Conservation (phyloP, 1,140 invertebrate species). For the Ips nitidus region DNA sequence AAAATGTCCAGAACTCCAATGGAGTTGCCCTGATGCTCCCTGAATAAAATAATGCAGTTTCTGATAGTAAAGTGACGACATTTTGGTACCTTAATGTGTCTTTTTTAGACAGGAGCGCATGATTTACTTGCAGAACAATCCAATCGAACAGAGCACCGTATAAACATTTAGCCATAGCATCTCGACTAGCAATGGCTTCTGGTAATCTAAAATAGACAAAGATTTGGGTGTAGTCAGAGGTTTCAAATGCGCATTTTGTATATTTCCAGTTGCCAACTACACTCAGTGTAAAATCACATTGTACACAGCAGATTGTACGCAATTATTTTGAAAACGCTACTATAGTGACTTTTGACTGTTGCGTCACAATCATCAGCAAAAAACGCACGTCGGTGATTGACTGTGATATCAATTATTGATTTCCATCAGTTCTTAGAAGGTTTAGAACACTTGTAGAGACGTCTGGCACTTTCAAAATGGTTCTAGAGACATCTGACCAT, state of each 20-base stretch:
- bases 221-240: background rate
- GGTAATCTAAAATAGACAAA: constrained; percentile 52
- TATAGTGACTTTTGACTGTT: no score
- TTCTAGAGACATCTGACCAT: no score
- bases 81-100: constrained; percentile 59
- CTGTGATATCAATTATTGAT: no score
- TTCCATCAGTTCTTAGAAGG: no score
- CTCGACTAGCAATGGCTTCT: constrained; percentile 87
- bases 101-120: constrained; percentile 81
- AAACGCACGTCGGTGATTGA: no score
- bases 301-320: background rate
- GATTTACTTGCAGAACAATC: constrained; percentile 93
- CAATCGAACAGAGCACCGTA: constrained; percentile 97
- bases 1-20: constrained; percentile 96
- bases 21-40: constrained; percentile 84
- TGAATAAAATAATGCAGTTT: constrained; percentile 23
- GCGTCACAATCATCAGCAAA: no score
- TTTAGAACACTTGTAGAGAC: no score
- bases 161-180: constrained; percentile 96
- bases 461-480: no score
- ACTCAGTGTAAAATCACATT: background rate
- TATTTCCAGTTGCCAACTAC: background rate
- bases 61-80: background rate
- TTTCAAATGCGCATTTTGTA: background rate
- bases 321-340: no score